A percentile compares a stretch with the other conserved stretches of the same genome.
Evolutionary conservation across 1,140 invertebrate species (phyloP).

Genomic region (Sycophila sp.): DNA sequence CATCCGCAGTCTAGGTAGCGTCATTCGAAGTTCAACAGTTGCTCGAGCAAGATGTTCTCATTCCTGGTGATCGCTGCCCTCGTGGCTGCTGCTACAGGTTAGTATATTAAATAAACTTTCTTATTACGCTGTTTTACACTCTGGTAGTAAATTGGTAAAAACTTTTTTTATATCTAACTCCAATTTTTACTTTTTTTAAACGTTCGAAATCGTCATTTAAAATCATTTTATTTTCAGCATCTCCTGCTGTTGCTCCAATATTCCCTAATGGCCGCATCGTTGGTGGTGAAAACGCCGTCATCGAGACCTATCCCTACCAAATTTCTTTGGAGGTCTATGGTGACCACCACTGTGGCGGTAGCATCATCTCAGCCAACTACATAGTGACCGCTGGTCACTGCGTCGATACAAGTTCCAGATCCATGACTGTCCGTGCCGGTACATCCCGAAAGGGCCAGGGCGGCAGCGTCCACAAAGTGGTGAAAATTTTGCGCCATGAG

Average conservation of each 20-base stretch:
- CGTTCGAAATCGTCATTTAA: no score
- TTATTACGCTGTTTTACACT: no score
- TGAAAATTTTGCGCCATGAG: slow-evolving; percentile 28
- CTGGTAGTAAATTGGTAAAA: no score
- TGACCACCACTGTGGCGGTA: slow-evolving; percentile 71
- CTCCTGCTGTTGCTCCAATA: not conserved
- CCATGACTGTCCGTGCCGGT: slow-evolving; percentile 29
- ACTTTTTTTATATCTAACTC: not conserved
- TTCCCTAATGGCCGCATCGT: slow-evolving; percentile 64
- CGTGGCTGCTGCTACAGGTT: not conserved
- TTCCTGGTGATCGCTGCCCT: not conserved
- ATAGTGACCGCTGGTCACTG: slow-evolving; percentile 74
- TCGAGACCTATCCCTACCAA: slow-evolving; percentile 71
- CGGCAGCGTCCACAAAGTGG: slow-evolving; percentile 31
- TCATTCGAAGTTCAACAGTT: no score
- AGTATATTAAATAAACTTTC: not conserved
- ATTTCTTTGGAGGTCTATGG: slow-evolving; percentile 66
- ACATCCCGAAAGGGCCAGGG: slow-evolving; percentile 3
- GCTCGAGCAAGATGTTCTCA: not conserved
- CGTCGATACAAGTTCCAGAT: not conserved
- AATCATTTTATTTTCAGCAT: no score
- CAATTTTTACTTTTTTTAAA: not conserved
- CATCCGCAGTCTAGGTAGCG: no score
- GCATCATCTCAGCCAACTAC: slow-evolving; percentile 67
- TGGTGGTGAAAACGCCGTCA: slow-evolving; percentile 68